Evolutionary conservation across 2,797 vertebrate genomes (phyloP).

Genomic region (Percopsis omiscomaycus): DNA sequence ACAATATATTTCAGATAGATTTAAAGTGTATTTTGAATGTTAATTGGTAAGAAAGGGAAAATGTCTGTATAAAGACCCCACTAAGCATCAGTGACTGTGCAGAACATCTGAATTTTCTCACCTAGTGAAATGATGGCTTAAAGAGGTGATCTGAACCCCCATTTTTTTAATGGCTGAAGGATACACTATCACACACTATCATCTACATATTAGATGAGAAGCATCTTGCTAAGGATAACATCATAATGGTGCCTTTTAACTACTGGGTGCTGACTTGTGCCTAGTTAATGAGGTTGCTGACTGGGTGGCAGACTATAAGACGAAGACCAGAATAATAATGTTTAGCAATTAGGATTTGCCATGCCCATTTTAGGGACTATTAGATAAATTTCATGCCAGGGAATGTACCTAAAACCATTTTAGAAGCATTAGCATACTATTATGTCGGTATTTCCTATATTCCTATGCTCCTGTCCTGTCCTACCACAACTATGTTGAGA

Average conservation of each 20-base stretch:
- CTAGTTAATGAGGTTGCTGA: slow-evolving; percentile 30
- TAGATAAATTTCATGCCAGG: slow-evolving; percentile 58
- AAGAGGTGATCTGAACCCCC: too few relatives aligned
- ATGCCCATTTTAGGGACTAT: slow-evolving; percentile 37
- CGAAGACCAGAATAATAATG: slow-evolving; percentile 40
- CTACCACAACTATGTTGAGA: background rate
- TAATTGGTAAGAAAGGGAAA: too few relatives aligned
- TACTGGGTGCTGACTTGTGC: slow-evolving; percentile 18
- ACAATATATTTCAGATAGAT: too few relatives aligned
- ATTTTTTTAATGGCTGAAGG: too few relatives aligned
- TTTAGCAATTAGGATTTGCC: slow-evolving; percentile 44
- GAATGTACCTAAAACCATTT: slow-evolving; percentile 34
- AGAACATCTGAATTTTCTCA: too few relatives aligned
- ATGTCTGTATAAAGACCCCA: too few relatives aligned
- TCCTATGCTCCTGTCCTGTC: background rate
- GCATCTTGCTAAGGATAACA: slow-evolving; percentile 13
- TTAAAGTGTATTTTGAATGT: too few relatives aligned
- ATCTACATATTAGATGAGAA: slow-evolving; percentile 2
- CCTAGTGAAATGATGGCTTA: too few relatives aligned
- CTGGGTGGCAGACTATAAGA: slow-evolving; percentile 29
- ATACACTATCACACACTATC: too few relatives aligned
- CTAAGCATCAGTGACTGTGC: too few relatives aligned
- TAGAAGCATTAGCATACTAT: slow-evolving; percentile 17
- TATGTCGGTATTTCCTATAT: slow-evolving; percentile 15
- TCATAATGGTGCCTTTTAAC: slow-evolving; percentile 4